Conservation (phyloP, 2,888 invertebrate genomes). For the Synergus umbraculus region DNA sequence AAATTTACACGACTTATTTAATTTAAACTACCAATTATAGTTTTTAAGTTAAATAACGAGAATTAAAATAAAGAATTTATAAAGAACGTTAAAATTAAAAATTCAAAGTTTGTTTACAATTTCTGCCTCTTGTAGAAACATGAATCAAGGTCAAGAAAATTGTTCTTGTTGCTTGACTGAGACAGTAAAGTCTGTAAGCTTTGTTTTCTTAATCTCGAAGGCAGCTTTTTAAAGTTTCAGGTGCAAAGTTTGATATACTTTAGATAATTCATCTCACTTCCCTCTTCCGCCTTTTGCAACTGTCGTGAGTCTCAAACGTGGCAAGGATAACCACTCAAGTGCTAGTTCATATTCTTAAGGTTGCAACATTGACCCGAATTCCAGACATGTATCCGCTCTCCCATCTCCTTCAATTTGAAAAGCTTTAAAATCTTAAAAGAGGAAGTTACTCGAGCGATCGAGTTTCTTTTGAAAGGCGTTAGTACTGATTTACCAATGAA, state of each 20-base stretch:
- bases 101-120: no score
- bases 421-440: slow-evolving; percentile 1
- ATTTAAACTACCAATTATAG: no score
- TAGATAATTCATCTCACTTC: slow-evolving; percentile 41
- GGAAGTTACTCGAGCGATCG: slow-evolving; percentile 42
- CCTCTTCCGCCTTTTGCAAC: slow-evolving; percentile 48
- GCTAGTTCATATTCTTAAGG: slow-evolving; percentile 60
- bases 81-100: no score
- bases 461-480: neutral
- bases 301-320: slow-evolving; percentile 48
- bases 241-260: neutral
- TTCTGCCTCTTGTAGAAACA: no score
- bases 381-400: slow-evolving; percentile 53
- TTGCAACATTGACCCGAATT: slow-evolving; percentile 73
- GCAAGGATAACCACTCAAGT: slow-evolving; percentile 69
- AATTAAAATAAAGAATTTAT: no score
- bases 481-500: neutral
- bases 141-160: no score
- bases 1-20: no score
- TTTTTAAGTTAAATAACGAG: no score
- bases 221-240: neutral
- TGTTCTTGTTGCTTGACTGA: neutral
- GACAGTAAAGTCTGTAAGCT: neutral
- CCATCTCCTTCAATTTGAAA: slow-evolving; percentile 51
- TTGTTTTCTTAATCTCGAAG: neutral